These are phyloP conservation scores for Macrostomum lignano DNA, from an alignment of 1,140 invertebrate genomes.

Conservation along the genomic window DNA sequence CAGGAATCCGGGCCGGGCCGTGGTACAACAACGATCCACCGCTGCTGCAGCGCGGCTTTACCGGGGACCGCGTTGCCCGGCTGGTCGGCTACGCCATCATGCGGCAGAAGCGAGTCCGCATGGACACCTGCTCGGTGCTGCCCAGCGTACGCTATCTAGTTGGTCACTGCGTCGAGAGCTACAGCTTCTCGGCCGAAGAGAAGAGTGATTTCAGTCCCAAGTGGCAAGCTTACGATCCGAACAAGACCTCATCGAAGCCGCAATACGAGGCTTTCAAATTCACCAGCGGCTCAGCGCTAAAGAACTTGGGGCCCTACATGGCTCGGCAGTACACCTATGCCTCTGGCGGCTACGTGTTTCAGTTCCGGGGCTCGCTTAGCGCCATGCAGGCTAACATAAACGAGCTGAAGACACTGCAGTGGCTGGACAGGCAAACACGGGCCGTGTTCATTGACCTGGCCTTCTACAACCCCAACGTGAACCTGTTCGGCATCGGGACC, in stretches of 20 bases:
- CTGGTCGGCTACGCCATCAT: constrained; percentile 33
- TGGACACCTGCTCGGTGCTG: too few relatives aligned
- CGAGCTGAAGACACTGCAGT: constrained; percentile 21
- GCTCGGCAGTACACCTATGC: too few relatives aligned
- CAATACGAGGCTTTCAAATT: too few relatives aligned
- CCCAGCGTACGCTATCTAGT: too few relatives aligned
- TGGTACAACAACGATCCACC: constrained; percentile 32
- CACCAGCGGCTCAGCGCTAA: too few relatives aligned
- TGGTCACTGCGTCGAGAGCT: too few relatives aligned
- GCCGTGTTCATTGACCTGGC: constrained; percentile 34
- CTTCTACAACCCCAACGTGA: constrained; percentile 31
- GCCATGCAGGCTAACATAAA: constrained; percentile 18
- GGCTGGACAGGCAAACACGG: constrained; percentile 33
- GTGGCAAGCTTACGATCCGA: too few relatives aligned
- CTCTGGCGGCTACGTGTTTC: constrained; percentile 33
- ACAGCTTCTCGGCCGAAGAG: too few relatives aligned
- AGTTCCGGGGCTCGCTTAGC: constrained; percentile 23
- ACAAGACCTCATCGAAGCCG: too few relatives aligned
- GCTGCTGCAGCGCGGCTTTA: constrained; percentile 29
- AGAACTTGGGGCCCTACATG: too few relatives aligned
- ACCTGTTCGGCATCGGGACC: constrained; percentile 30
- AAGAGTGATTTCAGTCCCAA: too few relatives aligned
- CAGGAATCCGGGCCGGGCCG: constrained; percentile 24
- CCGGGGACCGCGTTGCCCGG: constrained; percentile 30
- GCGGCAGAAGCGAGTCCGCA: constrained; percentile 27